Conservation (phyloP, 2,888 invertebrate species). For the Zygothrica quintamaculata region DNA sequence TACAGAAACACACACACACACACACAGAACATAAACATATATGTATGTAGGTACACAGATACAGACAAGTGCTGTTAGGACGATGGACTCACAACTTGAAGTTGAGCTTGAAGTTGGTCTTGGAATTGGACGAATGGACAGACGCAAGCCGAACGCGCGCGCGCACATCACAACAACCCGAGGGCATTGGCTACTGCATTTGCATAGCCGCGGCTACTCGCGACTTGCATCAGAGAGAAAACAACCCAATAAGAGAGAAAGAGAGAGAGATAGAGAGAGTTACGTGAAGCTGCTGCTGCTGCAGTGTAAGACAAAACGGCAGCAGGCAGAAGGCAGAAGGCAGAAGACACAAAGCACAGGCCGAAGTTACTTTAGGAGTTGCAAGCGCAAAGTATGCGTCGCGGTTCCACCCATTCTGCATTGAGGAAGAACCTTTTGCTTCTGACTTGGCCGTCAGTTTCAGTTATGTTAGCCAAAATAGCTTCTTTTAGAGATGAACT, state of each 20-base stretch:
- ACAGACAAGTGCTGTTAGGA: conserved; percentile 50
- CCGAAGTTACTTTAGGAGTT: conserved; percentile 39
- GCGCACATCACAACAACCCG: conserved; percentile 82
- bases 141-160: conserved; percentile 61
- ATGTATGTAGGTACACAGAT: conserved; percentile 27
- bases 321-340: conserved; percentile 3
- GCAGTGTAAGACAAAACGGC: conserved; percentile 13
- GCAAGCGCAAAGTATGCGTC: conserved; percentile 34
- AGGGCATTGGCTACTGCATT: conserved; percentile 84
- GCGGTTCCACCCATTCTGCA: conserved; percentile 35
- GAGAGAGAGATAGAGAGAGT: too few relatives aligned
- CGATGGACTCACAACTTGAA: conserved; percentile 25
- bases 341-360: conserved; percentile 13
- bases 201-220: conserved; percentile 78
- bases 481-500: conserved; percentile 48
- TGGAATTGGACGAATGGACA: conserved; percentile 8
- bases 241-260: too few relatives aligned
- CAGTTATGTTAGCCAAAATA: conserved; percentile 67
- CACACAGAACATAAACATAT: conserved; percentile 9
- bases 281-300: neutral
- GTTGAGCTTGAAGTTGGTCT: conserved; percentile 20
- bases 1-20: conserved; percentile 34
- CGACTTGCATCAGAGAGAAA: neutral
- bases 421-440: conserved; percentile 34
- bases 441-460: conserved; percentile 61